Conservation (phyloP, 2,888 invertebrate genomes). For the Diadegma fenestrale region DNA sequence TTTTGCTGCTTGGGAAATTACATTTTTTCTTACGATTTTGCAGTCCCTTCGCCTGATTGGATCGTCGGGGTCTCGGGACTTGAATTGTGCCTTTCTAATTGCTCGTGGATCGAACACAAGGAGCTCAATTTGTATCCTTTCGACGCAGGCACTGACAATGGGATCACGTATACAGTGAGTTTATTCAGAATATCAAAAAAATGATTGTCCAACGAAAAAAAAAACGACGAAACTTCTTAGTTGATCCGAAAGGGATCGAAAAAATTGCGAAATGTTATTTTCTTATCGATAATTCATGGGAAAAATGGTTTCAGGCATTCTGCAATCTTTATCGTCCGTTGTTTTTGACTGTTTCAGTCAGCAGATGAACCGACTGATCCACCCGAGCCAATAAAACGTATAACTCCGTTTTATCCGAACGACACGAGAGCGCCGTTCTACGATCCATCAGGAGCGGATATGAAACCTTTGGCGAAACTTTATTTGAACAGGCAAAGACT, state of each 20-base stretch:
- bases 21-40: neutral
- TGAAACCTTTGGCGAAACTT: slow-evolving; percentile 94
- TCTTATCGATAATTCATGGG: neutral
- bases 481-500: slow-evolving; percentile 91
- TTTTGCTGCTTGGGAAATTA: neutral
- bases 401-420: slow-evolving; percentile 96
- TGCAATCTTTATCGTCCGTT: neutral
- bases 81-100: slow-evolving; percentile 95
- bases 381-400: slow-evolving; percentile 93
- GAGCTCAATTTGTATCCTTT: slow-evolving; percentile 95
- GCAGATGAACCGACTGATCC: slow-evolving; percentile 92
- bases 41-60: slow-evolving; percentile 99
- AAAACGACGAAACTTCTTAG: no score
- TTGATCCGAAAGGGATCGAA: neutral
- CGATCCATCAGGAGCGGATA: slow-evolving; percentile 88
- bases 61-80: slow-evolving; percentile 96
- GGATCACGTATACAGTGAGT: slow-evolving; percentile 94
- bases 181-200: slow-evolving; percentile 26
- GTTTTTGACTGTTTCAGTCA: slow-evolving; percentile 86
- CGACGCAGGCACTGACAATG: slow-evolving; percentile 98
- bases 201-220: neutral
- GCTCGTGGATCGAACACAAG: slow-evolving; percentile 95
- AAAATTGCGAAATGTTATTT: neutral
- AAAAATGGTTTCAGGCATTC: neutral
- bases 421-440: slow-evolving; percentile 97